Conservation (phyloP, 2,888 invertebrate species). For the Drosophila kambysellisi region DNA sequence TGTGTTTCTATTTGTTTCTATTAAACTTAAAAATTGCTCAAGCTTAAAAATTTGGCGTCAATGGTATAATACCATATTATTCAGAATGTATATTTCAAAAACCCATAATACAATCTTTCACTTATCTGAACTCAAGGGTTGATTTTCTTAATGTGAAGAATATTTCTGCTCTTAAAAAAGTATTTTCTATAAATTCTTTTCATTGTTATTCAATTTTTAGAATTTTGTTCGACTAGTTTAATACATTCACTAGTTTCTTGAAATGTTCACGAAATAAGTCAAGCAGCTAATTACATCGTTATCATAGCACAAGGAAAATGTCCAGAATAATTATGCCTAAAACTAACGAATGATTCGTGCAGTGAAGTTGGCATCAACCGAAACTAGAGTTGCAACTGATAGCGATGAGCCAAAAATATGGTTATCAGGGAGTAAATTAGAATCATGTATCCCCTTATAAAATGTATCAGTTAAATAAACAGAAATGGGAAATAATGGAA, state of each 20-base stretch:
- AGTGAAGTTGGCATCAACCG: too few species aligned
- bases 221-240: neutral
- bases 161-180: too few species aligned
- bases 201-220: too few species aligned
- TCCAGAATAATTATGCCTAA: neutral
- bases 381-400: neutral
- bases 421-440: neutral
- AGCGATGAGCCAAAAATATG: neutral
- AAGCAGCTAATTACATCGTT: neutral
- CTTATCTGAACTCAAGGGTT: too few species aligned
- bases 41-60: neutral
- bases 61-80: neutral
- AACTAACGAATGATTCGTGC: neutral
- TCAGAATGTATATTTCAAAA: neutral
- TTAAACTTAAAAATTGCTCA: neutral
- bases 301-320: neutral
- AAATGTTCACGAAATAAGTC: neutral
- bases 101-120: accelerated
- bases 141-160: too few species aligned
- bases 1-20: neutral
- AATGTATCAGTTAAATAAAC: neutral
- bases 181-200: too few species aligned
- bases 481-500: neutral
- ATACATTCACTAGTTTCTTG: neutral
- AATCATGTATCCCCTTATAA: too few species aligned